These are phyloP conservation scores for Hippotragus niger DNA, from an alignment of 2,113 vertebrate genomes.

Conservation along the genomic window DNA sequence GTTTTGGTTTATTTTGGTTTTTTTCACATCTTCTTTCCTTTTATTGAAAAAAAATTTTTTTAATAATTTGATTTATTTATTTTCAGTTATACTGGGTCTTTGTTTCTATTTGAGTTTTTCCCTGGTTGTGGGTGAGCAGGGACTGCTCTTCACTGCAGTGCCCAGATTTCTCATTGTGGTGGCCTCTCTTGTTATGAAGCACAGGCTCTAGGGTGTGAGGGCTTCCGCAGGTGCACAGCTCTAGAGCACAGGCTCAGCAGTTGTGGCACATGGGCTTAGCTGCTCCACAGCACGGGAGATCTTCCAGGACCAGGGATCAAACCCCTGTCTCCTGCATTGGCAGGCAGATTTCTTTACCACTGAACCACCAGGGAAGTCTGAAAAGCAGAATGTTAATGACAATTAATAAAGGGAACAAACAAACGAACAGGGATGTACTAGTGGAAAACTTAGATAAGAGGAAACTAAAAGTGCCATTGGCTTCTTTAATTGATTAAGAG, in stretches of 20 bases:
- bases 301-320: neutral
- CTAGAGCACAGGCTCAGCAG: neutral
- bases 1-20: neutral
- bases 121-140: neutral
- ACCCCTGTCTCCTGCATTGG: neutral
- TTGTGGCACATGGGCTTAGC: fast-evolving
- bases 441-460: conserved; percentile 13
- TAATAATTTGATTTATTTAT: conserved; percentile 25
- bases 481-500: conserved; percentile 55
- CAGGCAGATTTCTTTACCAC: neutral
- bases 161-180: fast-evolving
- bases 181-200: neutral
- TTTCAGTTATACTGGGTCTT: neutral
- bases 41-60: conserved; percentile 75
- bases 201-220: fast-evolving
- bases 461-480: conserved; percentile 38
- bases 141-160: neutral
- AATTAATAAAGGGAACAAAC: conserved; percentile 53
- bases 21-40: conserved; percentile 71
- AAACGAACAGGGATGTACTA: conserved; percentile 32
- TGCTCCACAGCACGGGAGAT: neutral
- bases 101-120: neutral
- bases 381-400: conserved; percentile 37
- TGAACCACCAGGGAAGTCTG: neutral
- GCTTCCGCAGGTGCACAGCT: neutral